Percentiles rank a stretch among this genome's conserved stretches.
phyloP scores from a whole-genome alignment of 2,888 invertebrate genomes.

The Oligia fasciuncula region DNA sequence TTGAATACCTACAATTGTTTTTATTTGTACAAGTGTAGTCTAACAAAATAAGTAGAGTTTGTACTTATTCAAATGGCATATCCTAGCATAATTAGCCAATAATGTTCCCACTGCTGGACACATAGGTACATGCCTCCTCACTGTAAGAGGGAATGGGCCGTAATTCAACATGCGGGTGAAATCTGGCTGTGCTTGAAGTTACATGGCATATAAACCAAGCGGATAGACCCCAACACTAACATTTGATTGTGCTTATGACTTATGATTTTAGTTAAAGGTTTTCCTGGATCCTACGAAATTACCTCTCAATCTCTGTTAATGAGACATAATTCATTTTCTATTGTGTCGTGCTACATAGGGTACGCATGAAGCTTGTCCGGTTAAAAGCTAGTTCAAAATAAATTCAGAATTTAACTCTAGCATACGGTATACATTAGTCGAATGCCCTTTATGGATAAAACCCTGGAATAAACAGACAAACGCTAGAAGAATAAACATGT shows the following conservation, averaged over 20 bases:
- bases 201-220: background rate
- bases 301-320: too few species aligned
- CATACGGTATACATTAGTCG: background rate
- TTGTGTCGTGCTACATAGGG: too few species aligned
- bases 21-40: background rate
- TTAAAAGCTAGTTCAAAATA: background rate
- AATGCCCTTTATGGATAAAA: background rate
- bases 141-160: too few species aligned
- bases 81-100: too few species aligned
- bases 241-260: background rate
- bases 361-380: too few species aligned
- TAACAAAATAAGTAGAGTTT: background rate
- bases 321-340: too few species aligned
- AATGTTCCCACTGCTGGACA: too few species aligned
- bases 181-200: background rate
- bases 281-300: background rate
- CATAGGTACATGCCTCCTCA: too few species aligned
- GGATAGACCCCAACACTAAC: background rate
- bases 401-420: background rate
- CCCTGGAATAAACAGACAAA: background rate
- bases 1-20: constrained; percentile 37
- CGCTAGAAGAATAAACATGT: constrained; percentile 1
- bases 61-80: background rate
- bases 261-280: background rate
- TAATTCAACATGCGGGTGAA: background rate